phyloP scores from a whole-genome alignment of 1,140 invertebrate genomes.

The Brachionus sp. region DNA sequence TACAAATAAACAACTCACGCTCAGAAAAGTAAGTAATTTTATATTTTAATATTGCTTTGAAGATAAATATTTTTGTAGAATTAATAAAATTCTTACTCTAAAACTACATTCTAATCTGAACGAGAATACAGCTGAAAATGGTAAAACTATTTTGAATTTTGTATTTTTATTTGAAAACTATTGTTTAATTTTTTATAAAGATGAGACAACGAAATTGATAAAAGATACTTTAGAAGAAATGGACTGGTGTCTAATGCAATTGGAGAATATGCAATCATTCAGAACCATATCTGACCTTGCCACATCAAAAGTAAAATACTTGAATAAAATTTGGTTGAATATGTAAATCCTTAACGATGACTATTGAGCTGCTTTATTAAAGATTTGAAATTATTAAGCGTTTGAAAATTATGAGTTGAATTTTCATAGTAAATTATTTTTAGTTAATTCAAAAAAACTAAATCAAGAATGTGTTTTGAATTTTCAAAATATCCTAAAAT shows the following conservation, averaged over 20 bases:
- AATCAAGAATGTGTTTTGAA: background rate
- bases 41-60: background rate
- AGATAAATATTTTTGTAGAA: background rate
- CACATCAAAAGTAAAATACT: constrained; percentile 80
- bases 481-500: background rate
- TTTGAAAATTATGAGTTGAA: too few species aligned
- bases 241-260: constrained; percentile 98
- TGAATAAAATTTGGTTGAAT: constrained; percentile 14
- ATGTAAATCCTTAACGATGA: background rate
- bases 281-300: constrained; percentile 98
- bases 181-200: constrained; percentile 29
- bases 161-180: background rate
- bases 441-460: too few species aligned
- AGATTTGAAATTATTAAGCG: too few species aligned
- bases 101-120: background rate
- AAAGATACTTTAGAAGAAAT: constrained; percentile 83
- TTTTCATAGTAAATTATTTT: too few species aligned
- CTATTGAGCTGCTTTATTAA: background rate
- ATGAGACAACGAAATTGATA: constrained; percentile 46
- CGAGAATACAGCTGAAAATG: background rate
- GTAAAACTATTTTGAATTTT: background rate
- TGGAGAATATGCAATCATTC: constrained; percentile 98
- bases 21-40: constrained; percentile 71
- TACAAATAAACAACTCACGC: constrained; percentile 88
- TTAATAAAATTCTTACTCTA: background rate